phyloP scores from a whole-genome alignment of 2,797 vertebrate genomes.

The Fundulus diaphanus region DNA sequence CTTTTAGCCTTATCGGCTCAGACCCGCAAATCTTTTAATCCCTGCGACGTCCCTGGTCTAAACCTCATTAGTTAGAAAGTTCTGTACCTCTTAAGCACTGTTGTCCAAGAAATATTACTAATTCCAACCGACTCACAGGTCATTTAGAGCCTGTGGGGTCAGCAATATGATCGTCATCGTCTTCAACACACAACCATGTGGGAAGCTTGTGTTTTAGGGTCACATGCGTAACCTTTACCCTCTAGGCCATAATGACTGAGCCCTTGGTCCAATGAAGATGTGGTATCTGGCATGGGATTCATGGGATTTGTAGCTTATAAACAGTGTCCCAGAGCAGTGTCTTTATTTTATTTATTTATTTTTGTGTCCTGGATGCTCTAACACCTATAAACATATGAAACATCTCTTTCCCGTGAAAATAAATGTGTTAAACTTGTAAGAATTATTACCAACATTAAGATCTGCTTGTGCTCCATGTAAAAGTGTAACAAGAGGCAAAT shows the following conservation, averaged over 20 bases:
- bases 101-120: background rate
- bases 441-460: background rate
- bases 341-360: background rate
- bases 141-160: background rate
- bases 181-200: conserved; percentile 6
- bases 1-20: background rate
- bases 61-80: background rate
- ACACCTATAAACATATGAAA: background rate
- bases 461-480: background rate
- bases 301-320: no score
- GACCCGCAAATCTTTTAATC: background rate
- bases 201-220: background rate
- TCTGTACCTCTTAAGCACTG: background rate
- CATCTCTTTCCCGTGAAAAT: background rate
- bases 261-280: background rate
- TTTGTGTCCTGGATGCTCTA: background rate
- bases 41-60: background rate
- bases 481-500: background rate
- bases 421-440: background rate
- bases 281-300: background rate
- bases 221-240: background rate
- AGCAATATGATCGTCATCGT: background rate
- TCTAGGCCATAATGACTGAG: conserved; percentile 2
- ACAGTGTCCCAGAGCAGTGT: background rate
- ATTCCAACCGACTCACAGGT: background rate